These are phyloP conservation scores for Netta rufina DNA, from an alignment of 2,797 vertebrate genomes.

Conservation along the genomic window DNA sequence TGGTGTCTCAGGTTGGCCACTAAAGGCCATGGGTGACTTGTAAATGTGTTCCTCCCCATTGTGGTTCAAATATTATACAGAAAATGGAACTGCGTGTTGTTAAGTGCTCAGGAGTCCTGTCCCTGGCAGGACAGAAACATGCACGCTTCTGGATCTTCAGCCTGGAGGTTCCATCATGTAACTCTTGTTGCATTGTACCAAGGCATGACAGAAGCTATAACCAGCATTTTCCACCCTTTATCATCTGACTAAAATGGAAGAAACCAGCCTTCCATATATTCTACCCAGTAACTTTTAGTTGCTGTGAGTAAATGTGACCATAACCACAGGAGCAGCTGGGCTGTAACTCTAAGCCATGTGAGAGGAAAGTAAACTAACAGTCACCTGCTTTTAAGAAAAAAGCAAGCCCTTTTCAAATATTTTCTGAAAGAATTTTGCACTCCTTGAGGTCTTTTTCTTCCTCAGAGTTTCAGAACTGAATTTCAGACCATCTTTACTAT, in stretches of 20 bases:
- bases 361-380: not conserved
- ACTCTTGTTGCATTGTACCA: fast-evolving
- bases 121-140: not conserved
- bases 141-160: not conserved
- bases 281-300: not conserved
- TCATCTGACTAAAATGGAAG: not conserved
- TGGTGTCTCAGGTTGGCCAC: not conserved
- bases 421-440: not conserved
- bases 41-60: not conserved
- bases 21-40: not conserved
- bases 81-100: not conserved
- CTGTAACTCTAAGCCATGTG: not conserved
- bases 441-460: not conserved
- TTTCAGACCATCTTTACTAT: not conserved
- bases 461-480: not conserved
- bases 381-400: not conserved
- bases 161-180: not conserved
- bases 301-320: not conserved
- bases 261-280: not conserved
- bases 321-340: not conserved
- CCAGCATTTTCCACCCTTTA: not conserved
- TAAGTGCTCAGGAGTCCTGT: not conserved
- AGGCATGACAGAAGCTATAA: fast-evolving
- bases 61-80: not conserved
- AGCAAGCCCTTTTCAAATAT: not conserved